phyloP scores from a whole-genome alignment of 2,888 invertebrate genomes.

The Leucophora obtusa region DNA sequence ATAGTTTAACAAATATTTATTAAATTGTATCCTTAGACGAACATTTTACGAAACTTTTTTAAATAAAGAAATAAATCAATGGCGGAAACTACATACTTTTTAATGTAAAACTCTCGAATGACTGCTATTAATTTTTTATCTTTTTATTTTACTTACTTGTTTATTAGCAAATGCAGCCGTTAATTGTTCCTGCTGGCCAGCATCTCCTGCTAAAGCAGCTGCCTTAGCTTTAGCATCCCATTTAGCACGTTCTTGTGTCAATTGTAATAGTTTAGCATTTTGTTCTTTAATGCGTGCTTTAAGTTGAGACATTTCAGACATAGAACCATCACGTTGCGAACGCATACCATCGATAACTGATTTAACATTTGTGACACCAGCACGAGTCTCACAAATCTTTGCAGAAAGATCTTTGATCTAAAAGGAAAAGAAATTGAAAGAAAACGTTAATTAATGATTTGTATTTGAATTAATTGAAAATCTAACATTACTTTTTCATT shows the following conservation, averaged over 20 bases:
- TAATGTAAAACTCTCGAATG: no score
- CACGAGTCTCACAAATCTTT: slow-evolving; percentile 89
- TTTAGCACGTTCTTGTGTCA: slow-evolving; percentile 91
- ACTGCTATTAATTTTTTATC: no score
- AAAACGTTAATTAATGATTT: background rate
- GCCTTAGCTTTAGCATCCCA: slow-evolving; percentile 84
- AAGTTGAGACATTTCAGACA: slow-evolving; percentile 90
- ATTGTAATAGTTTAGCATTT: slow-evolving; percentile 87
- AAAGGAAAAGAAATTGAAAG: slow-evolving; percentile 67
- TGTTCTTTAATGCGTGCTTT: slow-evolving; percentile 91
- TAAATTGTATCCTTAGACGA: no score
- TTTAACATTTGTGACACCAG: slow-evolving; percentile 93
- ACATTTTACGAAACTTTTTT: no score
- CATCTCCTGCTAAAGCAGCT: slow-evolving; percentile 72
- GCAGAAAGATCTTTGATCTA: slow-evolving; percentile 88
- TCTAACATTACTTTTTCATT: slow-evolving; percentile 75
- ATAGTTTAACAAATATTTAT: no score
- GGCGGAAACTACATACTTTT: no score
- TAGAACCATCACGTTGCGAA: slow-evolving; percentile 92
- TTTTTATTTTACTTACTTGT: slow-evolving; percentile 72
- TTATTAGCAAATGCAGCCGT: slow-evolving; percentile 84
- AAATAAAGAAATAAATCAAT: background rate
- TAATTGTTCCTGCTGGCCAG: slow-evolving; percentile 81
- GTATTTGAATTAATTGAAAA: background rate
- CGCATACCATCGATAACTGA: slow-evolving; percentile 98